These are phyloP conservation scores for Myotis findleyi DNA, from an alignment of 2,797 vertebrate genomes.

Conservation along the genomic window DNA sequence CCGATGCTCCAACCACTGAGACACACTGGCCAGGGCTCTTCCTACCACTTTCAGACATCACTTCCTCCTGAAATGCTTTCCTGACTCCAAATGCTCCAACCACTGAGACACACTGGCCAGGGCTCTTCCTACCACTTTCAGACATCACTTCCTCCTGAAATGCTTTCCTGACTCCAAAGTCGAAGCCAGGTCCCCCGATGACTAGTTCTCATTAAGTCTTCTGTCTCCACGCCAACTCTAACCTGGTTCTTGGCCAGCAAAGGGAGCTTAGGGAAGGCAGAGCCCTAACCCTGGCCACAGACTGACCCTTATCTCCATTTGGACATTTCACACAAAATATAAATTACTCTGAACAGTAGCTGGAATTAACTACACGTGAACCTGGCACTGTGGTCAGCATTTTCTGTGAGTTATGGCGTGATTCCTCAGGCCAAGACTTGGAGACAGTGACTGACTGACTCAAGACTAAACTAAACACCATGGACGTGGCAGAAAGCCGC, in stretches of 20 bases:
- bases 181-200: background rate
- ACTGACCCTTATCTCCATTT: background rate
- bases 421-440: constrained; percentile 43
- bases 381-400: constrained; percentile 45
- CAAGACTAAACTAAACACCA: constrained; percentile 52
- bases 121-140: background rate
- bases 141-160: background rate
- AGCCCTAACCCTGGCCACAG: background rate
- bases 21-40: background rate
- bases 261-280: background rate
- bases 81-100: background rate
- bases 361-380: constrained; percentile 51
- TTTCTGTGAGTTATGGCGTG: constrained; percentile 8
- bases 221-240: background rate
- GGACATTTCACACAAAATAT: constrained; percentile 40
- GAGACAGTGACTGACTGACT: constrained; percentile 51
- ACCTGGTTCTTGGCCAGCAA: background rate
- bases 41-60: background rate
- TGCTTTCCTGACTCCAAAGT: background rate
- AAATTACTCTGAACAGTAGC: constrained; percentile 20
- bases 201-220: background rate
- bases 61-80: background rate
- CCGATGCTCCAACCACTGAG: too few species aligned
- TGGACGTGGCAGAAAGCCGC: background rate
- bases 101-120: too few species aligned